Evolutionary conservation across 2,113 vertebrate genomes (phyloP).

Genomic region (Corythoichthys intestinalis): DNA sequence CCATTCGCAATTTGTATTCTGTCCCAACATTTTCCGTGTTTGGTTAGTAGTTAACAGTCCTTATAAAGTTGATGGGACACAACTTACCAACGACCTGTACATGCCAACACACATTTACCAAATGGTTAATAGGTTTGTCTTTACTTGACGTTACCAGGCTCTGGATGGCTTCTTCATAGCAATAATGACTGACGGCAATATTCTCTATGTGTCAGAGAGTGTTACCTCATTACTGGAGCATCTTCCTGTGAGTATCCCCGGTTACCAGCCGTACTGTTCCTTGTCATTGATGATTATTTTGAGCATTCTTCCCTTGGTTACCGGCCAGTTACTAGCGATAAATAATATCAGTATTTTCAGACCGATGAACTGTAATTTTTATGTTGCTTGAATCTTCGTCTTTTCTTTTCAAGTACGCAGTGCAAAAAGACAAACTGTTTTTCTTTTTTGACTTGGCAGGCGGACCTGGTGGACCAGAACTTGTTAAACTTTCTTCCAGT

Average conservation of each 20-base stretch:
- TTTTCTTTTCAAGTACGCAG: too few species aligned
- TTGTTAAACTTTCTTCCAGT: constrained; percentile 97
- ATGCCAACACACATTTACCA: neutral
- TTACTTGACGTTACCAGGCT: constrained; percentile 73
- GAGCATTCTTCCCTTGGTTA: neutral
- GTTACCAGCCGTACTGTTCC: neutral
- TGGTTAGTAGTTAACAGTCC: too few species aligned
- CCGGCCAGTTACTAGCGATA: neutral
- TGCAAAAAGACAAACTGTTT: constrained; percentile 5
- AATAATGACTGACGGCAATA: constrained; percentile 98
- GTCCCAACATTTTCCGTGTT: too few species aligned
- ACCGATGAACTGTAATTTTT: neutral
- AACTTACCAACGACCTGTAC: too few species aligned
- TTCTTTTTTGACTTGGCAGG: constrained; percentile 63
- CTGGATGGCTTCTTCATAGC: constrained; percentile 99
- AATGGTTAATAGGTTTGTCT: neutral
- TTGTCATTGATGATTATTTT: neutral
- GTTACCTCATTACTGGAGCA: constrained; percentile 98
- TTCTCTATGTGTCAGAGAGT: constrained; percentile 98
- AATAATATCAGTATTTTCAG: neutral
- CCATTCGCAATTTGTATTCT: too few species aligned
- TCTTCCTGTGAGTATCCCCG: constrained; percentile 86
- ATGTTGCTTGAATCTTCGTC: neutral
- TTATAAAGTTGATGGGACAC: neutral
- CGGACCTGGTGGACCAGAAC: constrained; percentile 98